phyloP scores from a whole-genome alignment of 1,140 invertebrate species.

The Calliphora vicina region DNA sequence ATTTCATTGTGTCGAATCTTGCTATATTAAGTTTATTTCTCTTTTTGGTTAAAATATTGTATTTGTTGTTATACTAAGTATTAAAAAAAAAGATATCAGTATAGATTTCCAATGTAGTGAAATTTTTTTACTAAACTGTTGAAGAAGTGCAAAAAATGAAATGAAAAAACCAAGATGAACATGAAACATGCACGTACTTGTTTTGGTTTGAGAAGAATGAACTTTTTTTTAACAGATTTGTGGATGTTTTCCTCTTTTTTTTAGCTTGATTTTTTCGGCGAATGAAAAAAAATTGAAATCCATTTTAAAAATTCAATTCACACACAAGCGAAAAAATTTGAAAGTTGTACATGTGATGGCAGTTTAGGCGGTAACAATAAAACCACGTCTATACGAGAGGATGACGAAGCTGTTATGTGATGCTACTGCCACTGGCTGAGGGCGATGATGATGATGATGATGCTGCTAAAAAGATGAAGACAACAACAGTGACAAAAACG shows the following conservation, averaged over 20 bases:
- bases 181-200: background rate
- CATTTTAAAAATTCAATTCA: constrained; percentile 42
- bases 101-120: constrained; percentile 2
- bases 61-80: background rate
- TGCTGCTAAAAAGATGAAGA: background rate
- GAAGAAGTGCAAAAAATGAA: too few relatives aligned
- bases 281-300: background rate
- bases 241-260: too few relatives aligned
- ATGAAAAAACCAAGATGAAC: background rate
- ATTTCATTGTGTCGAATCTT: background rate
- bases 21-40: background rate
- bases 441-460: background rate
- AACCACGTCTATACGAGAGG: background rate
- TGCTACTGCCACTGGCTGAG: too few relatives aligned
- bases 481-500: too few relatives aligned
- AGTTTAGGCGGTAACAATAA: background rate
- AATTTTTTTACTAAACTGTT: too few relatives aligned
- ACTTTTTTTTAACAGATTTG: background rate
- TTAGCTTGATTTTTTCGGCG: background rate
- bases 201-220: background rate
- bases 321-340: constrained; percentile 21
- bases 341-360: background rate
- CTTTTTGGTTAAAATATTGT: background rate
- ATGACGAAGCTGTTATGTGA: too few relatives aligned
- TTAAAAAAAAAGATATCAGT: background rate